Evolutionary conservation across 2,888 invertebrate genomes (phyloP).

Genomic region (Pyralis farinalis): DNA sequence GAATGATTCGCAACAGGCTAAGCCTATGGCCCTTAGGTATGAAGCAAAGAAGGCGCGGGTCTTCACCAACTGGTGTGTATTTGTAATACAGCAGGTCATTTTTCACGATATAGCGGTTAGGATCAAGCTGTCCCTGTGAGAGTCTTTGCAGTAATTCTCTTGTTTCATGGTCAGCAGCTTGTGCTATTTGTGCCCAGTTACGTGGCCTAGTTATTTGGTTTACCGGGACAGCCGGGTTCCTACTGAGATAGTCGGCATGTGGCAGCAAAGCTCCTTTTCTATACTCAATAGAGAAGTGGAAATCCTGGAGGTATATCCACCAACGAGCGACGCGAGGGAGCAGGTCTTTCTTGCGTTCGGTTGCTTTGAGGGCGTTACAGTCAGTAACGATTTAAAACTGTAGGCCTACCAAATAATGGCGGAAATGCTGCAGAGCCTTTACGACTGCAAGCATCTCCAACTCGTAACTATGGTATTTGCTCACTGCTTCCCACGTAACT

Average conservation of each 20-base stretch:
- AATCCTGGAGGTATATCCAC: slow-evolving; percentile 6
- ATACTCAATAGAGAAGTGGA: slow-evolving; percentile 2
- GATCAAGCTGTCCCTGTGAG: slow-evolving; percentile 12
- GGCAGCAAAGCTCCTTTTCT: slow-evolving; percentile 17
- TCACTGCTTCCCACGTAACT: slow-evolving; percentile 18
- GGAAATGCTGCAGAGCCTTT: slow-evolving; percentile 18
- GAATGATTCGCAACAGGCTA: slow-evolving; percentile 17
- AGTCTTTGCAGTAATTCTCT: slow-evolving; percentile 11
- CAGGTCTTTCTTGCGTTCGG: slow-evolving; percentile 9
- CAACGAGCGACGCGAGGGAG: background rate
- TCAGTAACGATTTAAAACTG: too few relatives aligned
- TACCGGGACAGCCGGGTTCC: too few relatives aligned
- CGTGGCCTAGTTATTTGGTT: too few relatives aligned
- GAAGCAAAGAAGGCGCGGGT: slow-evolving; percentile 14
- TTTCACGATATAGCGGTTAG: slow-evolving; percentile 5
- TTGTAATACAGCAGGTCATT: slow-evolving; percentile 12
- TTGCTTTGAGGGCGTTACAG: slow-evolving; percentile 27
- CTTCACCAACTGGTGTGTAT: slow-evolving; percentile 12
- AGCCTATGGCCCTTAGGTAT: slow-evolving; percentile 18
- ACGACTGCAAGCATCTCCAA: slow-evolving; percentile 22
- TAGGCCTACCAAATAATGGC: too few relatives aligned
- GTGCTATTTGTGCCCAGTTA: slow-evolving; percentile 13
- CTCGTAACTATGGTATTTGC: slow-evolving; percentile 18
- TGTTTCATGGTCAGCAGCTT: slow-evolving; percentile 16
- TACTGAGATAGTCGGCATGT: too few relatives aligned